These are phyloP conservation scores for Lanistes nyassanus DNA, from an alignment of 1,140 invertebrate species.

Conservation along the genomic window DNA sequence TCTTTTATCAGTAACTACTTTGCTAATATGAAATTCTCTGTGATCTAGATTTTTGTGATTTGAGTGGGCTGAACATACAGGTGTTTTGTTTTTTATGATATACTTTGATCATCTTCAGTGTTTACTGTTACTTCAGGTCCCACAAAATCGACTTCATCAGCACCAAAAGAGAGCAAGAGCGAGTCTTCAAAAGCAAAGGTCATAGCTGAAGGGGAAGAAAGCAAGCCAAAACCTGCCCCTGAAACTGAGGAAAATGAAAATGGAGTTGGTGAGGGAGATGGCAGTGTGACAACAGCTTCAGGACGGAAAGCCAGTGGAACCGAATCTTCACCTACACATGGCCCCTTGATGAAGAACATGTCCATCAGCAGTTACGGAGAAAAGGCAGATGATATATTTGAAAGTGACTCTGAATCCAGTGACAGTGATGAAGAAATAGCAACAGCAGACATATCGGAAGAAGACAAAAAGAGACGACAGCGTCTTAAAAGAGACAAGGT, in stretches of 20 bases:
- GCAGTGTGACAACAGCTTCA: neutral
- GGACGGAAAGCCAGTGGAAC: slow-evolving; percentile 15
- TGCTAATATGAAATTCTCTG: too few species aligned
- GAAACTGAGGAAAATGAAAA: slow-evolving; percentile 19
- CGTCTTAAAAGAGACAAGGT: slow-evolving; percentile 58
- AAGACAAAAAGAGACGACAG: slow-evolving; percentile 58
- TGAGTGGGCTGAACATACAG: too few species aligned
- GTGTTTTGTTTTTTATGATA: neutral
- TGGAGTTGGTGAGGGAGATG: slow-evolving; percentile 15
- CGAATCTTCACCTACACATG: slow-evolving; percentile 25
- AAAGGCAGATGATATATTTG: slow-evolving; percentile 51
- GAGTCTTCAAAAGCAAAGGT: slow-evolving; percentile 17
- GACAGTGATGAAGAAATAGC: slow-evolving; percentile 42
- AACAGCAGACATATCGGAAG: slow-evolving; percentile 64
- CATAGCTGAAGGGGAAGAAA: slow-evolving; percentile 20
- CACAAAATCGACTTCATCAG: too few species aligned
- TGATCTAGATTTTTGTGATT: too few species aligned
- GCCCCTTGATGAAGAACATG: slow-evolving; percentile 28
- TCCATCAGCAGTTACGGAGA: slow-evolving; percentile 65
- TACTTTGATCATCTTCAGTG: neutral
- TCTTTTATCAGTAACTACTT: too few species aligned
- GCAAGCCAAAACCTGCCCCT: slow-evolving; percentile 10
- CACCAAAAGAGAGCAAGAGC: too few species aligned
- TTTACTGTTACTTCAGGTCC: too few species aligned
- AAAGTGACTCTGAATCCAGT: slow-evolving; percentile 64